Conservation (phyloP, 2,113 vertebrate species). For the Anoplopoma fimbria region DNA sequence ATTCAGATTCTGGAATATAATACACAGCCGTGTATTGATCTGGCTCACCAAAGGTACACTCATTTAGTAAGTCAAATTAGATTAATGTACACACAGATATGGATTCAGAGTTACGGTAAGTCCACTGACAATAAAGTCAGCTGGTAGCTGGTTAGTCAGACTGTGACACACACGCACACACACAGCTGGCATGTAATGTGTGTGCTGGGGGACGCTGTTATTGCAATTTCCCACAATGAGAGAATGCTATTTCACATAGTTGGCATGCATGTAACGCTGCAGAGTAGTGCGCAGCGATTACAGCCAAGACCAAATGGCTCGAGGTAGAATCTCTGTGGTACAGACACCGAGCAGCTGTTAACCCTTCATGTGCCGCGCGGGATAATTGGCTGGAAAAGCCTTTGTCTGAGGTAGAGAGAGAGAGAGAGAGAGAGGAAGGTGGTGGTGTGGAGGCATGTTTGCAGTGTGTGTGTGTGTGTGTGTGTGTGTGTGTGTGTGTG, state of each 20-base stretch:
- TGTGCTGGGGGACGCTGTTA: slow-evolving; percentile 16
- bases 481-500: slow-evolving; percentile 45
- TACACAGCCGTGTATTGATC: not conserved
- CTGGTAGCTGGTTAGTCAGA: slow-evolving; percentile 20
- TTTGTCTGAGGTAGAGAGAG: slow-evolving; percentile 71
- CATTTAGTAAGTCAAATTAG: not conserved
- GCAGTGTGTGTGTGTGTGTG: slow-evolving; percentile 39
- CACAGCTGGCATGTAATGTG: slow-evolving; percentile 6
- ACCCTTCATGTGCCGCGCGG: slow-evolving; percentile 68
- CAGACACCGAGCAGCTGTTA: slow-evolving; percentile 77
- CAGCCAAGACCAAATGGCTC: slow-evolving; percentile 76
- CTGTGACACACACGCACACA: slow-evolving; percentile 13
- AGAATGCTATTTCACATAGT: slow-evolving; percentile 61
- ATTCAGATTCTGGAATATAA: not conserved
- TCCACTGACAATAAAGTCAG: not conserved
- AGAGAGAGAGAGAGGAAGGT: slow-evolving; percentile 32
- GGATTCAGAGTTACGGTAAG: slow-evolving; percentile 2
- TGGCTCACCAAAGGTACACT: not conserved
- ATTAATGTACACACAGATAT: not conserved
- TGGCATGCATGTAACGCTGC: slow-evolving; percentile 61
- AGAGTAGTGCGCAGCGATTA: slow-evolving; percentile 66
- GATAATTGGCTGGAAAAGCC: slow-evolving; percentile 81
- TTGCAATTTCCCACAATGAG: slow-evolving; percentile 57
- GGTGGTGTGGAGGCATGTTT: slow-evolving; percentile 70
- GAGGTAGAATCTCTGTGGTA: slow-evolving; percentile 77